Base-by-base conservation (phyloP, 2,888 invertebrate genomes). In the Athripsodes cinereus region DNA sequence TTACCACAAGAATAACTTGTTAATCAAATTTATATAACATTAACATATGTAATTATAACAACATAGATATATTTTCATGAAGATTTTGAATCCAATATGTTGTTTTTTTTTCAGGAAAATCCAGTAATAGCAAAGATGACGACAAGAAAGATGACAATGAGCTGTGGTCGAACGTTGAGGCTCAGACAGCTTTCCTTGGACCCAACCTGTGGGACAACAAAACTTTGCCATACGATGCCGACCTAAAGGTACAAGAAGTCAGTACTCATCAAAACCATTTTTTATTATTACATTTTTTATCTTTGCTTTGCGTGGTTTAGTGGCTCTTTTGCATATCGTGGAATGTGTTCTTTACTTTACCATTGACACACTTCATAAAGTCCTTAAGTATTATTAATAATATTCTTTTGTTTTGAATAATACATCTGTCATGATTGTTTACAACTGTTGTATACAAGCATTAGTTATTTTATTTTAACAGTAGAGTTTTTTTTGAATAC, bases 141-240 rank as follows among this genome's bases (percentile, higher is more conserved):
- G 86, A 86, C 73, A 84, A 82, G 71, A 90, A 90, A 75, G 90
- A 90, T 74, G 90, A 90, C 75, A 88, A 83, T 68, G 90, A 90
- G 77, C 82, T 92, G 66, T 92, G 92, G 90, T 81, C 80, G 68
- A 86, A 86, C 71, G 87, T 88, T 71, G 93, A 94, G 81, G 92
- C 92, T 71, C 92, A 93, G 76, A 90, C 95, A 66, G 96, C 96
- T 73, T 96, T 96, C 81, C 86, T 96, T 69, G 96, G 96, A 64
- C 95, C 96, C 65, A 95, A 92, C 75, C 81, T 96, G 64, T 96
- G 96, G 96, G 95, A 96, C 79, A 94, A 94, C 79, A 94, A 94
- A 79, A 90, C 93, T 68, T 81, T 89, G 71, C 87, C 90, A 69
- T 93, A 92, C 74, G 92, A 93, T 79, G 89, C 92, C 74, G 93